Percentiles rank a stretch among this genome's conserved stretches.
Conservation (phyloP, 1,140 invertebrate species). For the Drosophila repleta region DNA sequence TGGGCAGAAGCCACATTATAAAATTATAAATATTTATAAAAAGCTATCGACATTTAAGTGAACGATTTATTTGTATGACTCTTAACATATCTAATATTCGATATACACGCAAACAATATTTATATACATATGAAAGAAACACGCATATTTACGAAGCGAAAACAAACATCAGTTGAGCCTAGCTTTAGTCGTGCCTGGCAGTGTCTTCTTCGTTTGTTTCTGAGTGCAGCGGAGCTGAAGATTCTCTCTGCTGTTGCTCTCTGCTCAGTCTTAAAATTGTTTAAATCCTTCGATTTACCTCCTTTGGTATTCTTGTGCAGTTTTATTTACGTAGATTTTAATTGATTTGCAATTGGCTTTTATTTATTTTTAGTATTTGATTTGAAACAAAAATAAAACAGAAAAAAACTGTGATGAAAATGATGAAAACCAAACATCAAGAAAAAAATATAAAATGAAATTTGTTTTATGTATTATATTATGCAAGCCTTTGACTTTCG, state of each 20-base stretch:
- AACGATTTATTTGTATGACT: slow-evolving; percentile 21
- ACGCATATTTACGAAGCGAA: neutral
- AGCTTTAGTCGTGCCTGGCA: slow-evolving; percentile 44
- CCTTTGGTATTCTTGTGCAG: slow-evolving; percentile 65
- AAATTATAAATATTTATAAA: slow-evolving; percentile 24
- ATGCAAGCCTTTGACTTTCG: slow-evolving; percentile 34
- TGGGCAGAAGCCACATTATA: slow-evolving; percentile 5
- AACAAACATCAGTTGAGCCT: slow-evolving; percentile 52
- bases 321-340: slow-evolving; percentile 63
- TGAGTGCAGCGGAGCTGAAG: neutral
- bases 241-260: slow-evolving; percentile 10
- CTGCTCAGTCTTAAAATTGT: slow-evolving; percentile 7
- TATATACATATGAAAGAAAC: slow-evolving; percentile 20
- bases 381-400: slow-evolving; percentile 45
- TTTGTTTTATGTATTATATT: slow-evolving; percentile 61
- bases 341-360: slow-evolving; percentile 50
- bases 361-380: slow-evolving; percentile 57
- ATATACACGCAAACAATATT: slow-evolving; percentile 20
- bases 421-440: slow-evolving; percentile 26
- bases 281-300: neutral
- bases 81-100: slow-evolving; percentile 25
- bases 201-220: slow-evolving; percentile 3
- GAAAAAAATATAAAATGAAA: slow-evolving; percentile 35
- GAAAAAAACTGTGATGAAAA: slow-evolving; percentile 53
- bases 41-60: slow-evolving; percentile 23